These are phyloP conservation scores for Neelides folsomi DNA, from an alignment of 2,888 invertebrate species.

Conservation along the genomic window DNA sequence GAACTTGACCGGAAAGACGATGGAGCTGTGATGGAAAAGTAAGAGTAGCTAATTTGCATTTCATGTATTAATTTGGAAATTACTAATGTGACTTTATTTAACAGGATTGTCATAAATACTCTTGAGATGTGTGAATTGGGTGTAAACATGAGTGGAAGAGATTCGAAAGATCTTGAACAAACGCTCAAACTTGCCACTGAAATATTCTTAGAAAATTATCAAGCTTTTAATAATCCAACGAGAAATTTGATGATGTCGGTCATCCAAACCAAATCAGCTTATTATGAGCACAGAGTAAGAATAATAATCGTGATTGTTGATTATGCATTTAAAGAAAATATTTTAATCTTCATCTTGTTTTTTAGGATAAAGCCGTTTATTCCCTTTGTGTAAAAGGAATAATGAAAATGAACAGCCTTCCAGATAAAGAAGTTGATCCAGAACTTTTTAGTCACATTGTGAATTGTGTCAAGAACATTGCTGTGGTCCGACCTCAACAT, in stretches of 20 bases:
- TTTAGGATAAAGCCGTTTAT: conserved; percentile 68
- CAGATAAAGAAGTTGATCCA: conserved; percentile 25
- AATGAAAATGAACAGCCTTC: conserved; percentile 9
- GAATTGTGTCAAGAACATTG: conserved; percentile 29
- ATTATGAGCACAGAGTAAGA: conserved; percentile 71
- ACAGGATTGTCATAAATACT: conserved; percentile 19
- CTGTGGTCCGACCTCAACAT: conserved; percentile 26
- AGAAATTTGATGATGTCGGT: conserved; percentile 52
- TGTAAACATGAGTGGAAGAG: conserved; percentile 24
- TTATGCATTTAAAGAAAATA: background rate
- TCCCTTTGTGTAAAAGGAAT: conserved; percentile 55
- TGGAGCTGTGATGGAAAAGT: conserved; percentile 24
- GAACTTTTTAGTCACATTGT: conserved; percentile 31
- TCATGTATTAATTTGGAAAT: background rate
- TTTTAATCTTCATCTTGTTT: conserved; percentile 15
- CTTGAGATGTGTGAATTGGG: conserved; percentile 30
- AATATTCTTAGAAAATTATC: conserved; percentile 32
- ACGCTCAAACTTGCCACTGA: conserved; percentile 24
- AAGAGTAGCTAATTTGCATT: conserved; percentile 1
- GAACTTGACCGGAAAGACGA: conserved; percentile 32
- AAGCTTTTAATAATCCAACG: conserved; percentile 22
- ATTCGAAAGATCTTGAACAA: conserved; percentile 19
- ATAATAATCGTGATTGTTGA: background rate
- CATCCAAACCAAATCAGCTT: conserved; percentile 55
- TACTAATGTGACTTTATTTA: background rate